Conservation (phyloP, 2,113 vertebrate genomes). For the Typhlomys cinereus region DNA sequence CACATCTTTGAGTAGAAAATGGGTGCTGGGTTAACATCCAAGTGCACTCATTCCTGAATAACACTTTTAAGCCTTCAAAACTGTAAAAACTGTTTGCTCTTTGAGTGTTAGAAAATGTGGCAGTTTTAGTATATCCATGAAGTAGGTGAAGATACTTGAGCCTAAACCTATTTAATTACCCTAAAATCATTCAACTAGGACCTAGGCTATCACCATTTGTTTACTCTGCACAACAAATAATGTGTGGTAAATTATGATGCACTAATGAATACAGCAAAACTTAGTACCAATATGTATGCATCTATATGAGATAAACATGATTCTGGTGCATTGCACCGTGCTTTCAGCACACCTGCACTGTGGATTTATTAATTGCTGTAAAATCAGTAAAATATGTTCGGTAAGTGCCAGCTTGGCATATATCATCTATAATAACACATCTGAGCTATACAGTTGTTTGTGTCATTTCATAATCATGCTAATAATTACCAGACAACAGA, state of each 20-base stretch:
- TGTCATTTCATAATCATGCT: slow-evolving; percentile 80
- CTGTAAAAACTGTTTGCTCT: neutral
- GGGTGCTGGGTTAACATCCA: neutral
- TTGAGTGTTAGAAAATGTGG: neutral
- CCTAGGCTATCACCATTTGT: neutral
- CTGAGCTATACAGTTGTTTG: slow-evolving; percentile 77
- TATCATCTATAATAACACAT: slow-evolving; percentile 76
- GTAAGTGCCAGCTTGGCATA: slow-evolving; percentile 70
- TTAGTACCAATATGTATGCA: slow-evolving; percentile 7
- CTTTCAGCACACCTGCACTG: slow-evolving; percentile 60
- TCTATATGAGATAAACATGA: neutral
- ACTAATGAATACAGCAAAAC: neutral
- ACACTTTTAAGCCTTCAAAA: neutral
- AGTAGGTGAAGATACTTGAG: neutral
- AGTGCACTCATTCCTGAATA: neutral
- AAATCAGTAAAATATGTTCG: slow-evolving; percentile 79
- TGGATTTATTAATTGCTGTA: slow-evolving; percentile 81
- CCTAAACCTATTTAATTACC: neutral
- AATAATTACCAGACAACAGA: slow-evolving; percentile 82
- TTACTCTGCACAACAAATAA: neutral
- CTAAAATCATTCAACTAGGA: neutral
- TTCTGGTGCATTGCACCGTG: slow-evolving; percentile 54
- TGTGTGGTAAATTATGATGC: neutral
- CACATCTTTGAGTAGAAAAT: neutral
- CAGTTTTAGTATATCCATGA: neutral